phyloP scores from a whole-genome alignment of 1,140 invertebrate species.

The Caerostris extrusa region DNA sequence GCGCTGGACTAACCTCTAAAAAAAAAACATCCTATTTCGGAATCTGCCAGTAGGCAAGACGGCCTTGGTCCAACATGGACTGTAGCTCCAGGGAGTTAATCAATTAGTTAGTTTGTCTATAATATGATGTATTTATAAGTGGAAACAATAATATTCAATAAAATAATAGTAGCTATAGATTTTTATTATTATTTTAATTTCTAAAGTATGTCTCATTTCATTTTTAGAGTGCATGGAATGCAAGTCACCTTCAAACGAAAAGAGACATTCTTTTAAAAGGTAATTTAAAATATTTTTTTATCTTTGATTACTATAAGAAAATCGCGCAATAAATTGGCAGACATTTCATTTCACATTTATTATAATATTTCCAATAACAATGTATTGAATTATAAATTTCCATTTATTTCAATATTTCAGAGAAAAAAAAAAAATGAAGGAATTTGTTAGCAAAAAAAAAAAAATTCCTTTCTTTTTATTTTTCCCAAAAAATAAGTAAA shows the following conservation, averaged over 20 bases:
- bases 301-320: neutral
- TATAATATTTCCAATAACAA: neutral
- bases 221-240: neutral
- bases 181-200: too few species aligned
- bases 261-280: neutral
- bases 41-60: too few species aligned
- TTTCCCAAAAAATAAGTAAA: too few species aligned
- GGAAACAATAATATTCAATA: too few species aligned
- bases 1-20: too few species aligned
- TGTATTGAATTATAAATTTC: neutral
- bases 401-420: neutral
- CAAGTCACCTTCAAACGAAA: neutral
- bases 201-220: neutral
- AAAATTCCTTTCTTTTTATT: neutral
- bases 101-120: too few species aligned
- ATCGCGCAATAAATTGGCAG: neutral
- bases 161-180: too few species aligned
- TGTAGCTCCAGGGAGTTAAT: too few species aligned
- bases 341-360: neutral
- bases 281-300: neutral
- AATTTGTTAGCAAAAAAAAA: neutral
- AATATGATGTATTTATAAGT: too few species aligned
- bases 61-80: too few species aligned
- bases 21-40: too few species aligned
- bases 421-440: neutral